phyloP scores from a whole-genome alignment of 2,888 invertebrate species.

The Agonopterix alstromeriana region DNA sequence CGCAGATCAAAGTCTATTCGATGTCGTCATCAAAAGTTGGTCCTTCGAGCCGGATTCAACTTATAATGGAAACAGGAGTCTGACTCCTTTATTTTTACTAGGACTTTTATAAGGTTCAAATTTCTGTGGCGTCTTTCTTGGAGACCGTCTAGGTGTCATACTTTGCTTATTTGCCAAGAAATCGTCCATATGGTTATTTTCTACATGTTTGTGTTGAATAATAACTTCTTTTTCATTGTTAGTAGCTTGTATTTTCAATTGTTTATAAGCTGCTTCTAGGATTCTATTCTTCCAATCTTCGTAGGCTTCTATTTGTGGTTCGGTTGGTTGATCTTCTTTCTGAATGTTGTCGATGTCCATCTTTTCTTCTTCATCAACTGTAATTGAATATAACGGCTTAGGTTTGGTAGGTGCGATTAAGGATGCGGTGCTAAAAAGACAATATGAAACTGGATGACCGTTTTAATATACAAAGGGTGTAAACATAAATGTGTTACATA shows the following conservation, averaged over 20 bases:
- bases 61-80: constrained; percentile 43
- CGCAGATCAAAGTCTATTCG: neutral
- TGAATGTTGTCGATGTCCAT: constrained; percentile 34
- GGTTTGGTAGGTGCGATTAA: no score
- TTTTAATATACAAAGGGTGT: no score
- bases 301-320: constrained; percentile 70
- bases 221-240: constrained; percentile 12
- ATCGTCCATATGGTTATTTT: constrained; percentile 10
- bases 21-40: no score
- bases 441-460: no score
- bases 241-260: constrained; percentile 21
- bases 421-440: no score
- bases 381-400: neutral
- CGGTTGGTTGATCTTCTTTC: constrained; percentile 24
- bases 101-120: constrained; percentile 36
- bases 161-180: neutral
- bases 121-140: constrained; percentile 51
- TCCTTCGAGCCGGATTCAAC: no score
- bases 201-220: neutral
- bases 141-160: constrained; percentile 40
- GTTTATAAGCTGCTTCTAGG: constrained; percentile 63
- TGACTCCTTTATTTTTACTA: constrained; percentile 33
- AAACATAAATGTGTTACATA: no score
- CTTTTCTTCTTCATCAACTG: constrained; percentile 20
- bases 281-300: constrained; percentile 79